Percentiles rank a stretch among this genome's conserved stretches.
Conservation (phyloP, 2,113 vertebrate genomes). For the Rafetus swinhoei region DNA sequence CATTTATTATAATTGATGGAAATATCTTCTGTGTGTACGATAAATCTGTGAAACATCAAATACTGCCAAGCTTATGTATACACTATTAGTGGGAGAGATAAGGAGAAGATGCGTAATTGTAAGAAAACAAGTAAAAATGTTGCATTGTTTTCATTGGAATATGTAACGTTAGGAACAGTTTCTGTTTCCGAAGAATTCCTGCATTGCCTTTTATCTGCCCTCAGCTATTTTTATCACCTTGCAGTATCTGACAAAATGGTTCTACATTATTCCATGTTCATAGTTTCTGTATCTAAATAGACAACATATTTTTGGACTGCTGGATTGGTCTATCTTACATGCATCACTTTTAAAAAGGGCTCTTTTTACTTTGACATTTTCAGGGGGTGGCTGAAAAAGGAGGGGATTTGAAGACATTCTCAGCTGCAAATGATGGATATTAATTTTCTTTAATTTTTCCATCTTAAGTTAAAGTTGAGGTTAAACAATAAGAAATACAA, state of each 20-base stretch:
- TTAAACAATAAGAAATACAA: neutral
- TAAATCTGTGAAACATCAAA: neutral
- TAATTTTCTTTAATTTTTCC: neutral
- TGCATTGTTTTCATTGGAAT: neutral
- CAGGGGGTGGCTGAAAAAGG: neutral
- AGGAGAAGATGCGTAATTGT: neutral
- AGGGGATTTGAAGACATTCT: neutral
- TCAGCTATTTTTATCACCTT: neutral
- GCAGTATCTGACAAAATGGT: neutral
- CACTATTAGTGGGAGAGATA: neutral
- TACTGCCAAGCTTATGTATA: neutral
- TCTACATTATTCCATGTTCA: neutral
- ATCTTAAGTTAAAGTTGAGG: neutral
- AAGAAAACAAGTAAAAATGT: neutral
- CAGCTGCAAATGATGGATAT: accelerated
- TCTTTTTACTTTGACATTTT: neutral
- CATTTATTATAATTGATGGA: neutral
- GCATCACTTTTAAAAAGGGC: neutral
- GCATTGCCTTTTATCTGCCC: neutral
- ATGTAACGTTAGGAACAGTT: neutral
- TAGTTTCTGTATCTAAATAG: neutral
- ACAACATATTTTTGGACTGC: neutral
- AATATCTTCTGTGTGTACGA: neutral
- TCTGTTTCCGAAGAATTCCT: constrained; percentile 3
- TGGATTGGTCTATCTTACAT: neutral